Base-by-base conservation (phyloP, 2,888 invertebrate species). In the Agrenia bidenticulata region DNA sequence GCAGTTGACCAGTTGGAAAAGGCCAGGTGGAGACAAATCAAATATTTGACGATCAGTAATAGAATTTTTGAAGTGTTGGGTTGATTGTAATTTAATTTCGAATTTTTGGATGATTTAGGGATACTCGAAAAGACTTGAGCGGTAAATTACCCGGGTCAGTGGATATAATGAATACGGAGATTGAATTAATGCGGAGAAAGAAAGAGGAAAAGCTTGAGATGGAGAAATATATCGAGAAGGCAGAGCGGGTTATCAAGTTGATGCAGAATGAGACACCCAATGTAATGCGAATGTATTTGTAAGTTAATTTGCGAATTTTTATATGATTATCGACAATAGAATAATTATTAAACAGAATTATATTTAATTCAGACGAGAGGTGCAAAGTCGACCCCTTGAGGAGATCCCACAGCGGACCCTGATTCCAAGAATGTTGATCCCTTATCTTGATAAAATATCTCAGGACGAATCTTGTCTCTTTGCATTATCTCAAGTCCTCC, bases 211-310 rank as follows among this genome's bases (percentile, higher is more conserved):
- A 58, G 17, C 26, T 17, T 1, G 26, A 32, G 19, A 24, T 66
- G 11, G 59, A 53, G n/a, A 58, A 62, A 41, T 62, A 66, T 23
- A 55, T 55, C 26, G 58, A 58, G n/a, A 57, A 54, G 26, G 66
- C 62, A 24, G 5, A 55, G 17, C 5, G 15, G 7, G 55, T 55
- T 32, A 15, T 66, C 19, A 58, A 57, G n/a, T 62, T 51, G 23
- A 66, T 66, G 66, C 42, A 54, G 23, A 50, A 66, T 21, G 66
- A 66, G 45, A 62, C 61, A 11, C 56, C 62, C 13, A 57, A 51
- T 41, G 56, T 57, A n/a, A 62, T 66, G 66, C 51, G 62, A 9
- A 61, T 66, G 53, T 66, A 66, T 54, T 59, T 66, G 66, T 66
- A 58, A 65, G 65, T 39, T 50, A 23, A 27, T 60, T 60, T 37